Evolutionary conservation across 1,140 invertebrate species (phyloP).

Genomic region (Copidosoma floridanum): DNA sequence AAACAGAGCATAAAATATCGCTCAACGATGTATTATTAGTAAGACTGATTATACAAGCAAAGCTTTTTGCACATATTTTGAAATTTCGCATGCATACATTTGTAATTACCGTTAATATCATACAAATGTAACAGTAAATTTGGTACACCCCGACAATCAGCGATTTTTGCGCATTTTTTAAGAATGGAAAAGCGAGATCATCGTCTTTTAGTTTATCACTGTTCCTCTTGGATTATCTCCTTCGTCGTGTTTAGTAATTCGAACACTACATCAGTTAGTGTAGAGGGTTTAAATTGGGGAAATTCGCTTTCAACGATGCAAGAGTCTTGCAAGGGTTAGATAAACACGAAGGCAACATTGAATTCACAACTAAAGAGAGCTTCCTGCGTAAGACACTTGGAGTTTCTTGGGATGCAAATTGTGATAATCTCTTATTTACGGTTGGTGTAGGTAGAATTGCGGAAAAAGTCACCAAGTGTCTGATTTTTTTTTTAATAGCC

Average conservation of each 20-base stretch:
- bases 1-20: slow-evolving; percentile 5
- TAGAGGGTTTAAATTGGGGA: slow-evolving; percentile 1
- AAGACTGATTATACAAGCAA: slow-evolving; percentile 25
- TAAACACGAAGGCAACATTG: not conserved
- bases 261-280: not conserved
- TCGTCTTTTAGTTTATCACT: slow-evolving; percentile 6
- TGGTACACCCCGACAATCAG: slow-evolving; percentile 1
- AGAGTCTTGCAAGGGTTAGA: not conserved
- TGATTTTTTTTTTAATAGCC: not conserved
- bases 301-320: slow-evolving; percentile 1
- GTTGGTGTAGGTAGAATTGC: not conserved
- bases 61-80: slow-evolving; percentile 20
- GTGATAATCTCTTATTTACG: not conserved
- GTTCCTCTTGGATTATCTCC: not conserved
- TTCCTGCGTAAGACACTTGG: not conserved
- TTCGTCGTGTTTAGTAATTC: slow-evolving; percentile 20
- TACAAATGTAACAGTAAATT: slow-evolving; percentile 21
- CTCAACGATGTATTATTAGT: slow-evolving; percentile 38
- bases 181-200: not conserved
- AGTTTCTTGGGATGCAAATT: not conserved
- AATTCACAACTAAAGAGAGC: not conserved
- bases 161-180: slow-evolving; percentile 7
- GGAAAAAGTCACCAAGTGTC: not conserved
- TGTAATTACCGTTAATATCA: not conserved
- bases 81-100: not conserved